Evolutionary conservation across 2,888 invertebrate species (phyloP), one percentile per base, ranked within the genome.

Genomic region (Sarcophaga caerulescens): DNA sequence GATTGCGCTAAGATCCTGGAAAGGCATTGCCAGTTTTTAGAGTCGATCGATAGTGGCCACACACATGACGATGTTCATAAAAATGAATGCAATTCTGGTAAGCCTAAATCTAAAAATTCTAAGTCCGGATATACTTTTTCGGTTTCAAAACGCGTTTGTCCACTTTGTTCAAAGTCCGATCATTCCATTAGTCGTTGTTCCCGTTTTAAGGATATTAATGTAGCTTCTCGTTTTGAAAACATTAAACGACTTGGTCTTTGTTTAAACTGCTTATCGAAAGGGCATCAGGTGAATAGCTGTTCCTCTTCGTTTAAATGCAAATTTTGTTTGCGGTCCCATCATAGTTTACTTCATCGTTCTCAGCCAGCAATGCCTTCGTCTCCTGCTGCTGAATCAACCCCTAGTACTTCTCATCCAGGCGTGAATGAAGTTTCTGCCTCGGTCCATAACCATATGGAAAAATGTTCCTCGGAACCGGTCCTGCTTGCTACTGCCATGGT

Each of bases 401-500:
- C 25, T 25, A 21, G 70, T 5, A 35, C 69, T 70, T 69, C 68
- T 74, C 44, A 52, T 35, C 4, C 62, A 4, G 17, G 52, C 10
- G 21, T 52, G 25, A 71, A 71, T 65, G 57, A 79, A 35, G 4
- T 17, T 21, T 4, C 60, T 14, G 45, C 68, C 12, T 74, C 63
- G 3, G 62, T 76, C 17, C 71, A 78, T 23, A 73, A 66, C 17
- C 66, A 78, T 25, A 25, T 83, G 68, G 66, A 83, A 59, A 78
- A 60, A 23, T 83, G 66, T 10, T 77, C 62, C 8, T 12, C 68
- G 45, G 52, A 75, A 52, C 74, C 79, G 8, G 52, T 84, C 2
- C 25, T 82, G 23, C 80, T 85, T 12, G 87, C 85, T 19, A 85
- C 85, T 44, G 85, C 82, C 12, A 73, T 83, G 17, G 74, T 85